A percentile compares a stretch with the other conserved stretches of the same genome.
Conservation (phyloP, 2,113 vertebrate genomes). For the Zonotrichia leucophrys region DNA sequence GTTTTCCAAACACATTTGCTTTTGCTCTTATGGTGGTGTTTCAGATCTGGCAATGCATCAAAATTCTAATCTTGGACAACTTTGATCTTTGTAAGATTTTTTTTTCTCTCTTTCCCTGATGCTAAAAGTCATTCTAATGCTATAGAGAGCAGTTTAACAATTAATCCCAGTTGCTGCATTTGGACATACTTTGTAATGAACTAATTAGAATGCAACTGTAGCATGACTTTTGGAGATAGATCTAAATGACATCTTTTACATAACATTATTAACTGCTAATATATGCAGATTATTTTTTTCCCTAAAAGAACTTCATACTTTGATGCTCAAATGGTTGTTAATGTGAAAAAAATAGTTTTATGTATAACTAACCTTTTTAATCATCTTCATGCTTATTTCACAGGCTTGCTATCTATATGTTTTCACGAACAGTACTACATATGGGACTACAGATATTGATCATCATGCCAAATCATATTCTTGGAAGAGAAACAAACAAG, state of each 20-base stretch:
- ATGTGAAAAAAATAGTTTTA: neutral
- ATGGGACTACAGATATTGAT: neutral
- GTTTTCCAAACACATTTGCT: neutral
- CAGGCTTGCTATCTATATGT: neutral
- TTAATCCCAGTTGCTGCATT: neutral
- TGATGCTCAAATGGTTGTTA: neutral
- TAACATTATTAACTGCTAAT: neutral
- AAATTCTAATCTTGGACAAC: neutral
- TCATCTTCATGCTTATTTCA: neutral
- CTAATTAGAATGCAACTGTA: neutral
- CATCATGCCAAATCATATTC: neutral
- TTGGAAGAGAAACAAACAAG: neutral
- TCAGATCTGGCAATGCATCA: neutral
- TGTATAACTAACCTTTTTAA: neutral
- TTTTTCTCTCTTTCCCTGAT: neutral
- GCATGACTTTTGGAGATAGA: neutral
- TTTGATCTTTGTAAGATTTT: neutral
- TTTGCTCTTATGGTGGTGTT: neutral
- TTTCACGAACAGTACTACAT: neutral
- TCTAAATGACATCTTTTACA: neutral
- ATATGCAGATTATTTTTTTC: neutral
- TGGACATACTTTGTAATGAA: neutral
- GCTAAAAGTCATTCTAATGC: neutral
- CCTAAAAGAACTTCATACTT: neutral
- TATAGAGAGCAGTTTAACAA: neutral